Percentiles rank a stretch among this genome's conserved stretches.
phyloP scores from a whole-genome alignment of 2,113 vertebrate genomes.

The Pollimyrus isidori region DNA sequence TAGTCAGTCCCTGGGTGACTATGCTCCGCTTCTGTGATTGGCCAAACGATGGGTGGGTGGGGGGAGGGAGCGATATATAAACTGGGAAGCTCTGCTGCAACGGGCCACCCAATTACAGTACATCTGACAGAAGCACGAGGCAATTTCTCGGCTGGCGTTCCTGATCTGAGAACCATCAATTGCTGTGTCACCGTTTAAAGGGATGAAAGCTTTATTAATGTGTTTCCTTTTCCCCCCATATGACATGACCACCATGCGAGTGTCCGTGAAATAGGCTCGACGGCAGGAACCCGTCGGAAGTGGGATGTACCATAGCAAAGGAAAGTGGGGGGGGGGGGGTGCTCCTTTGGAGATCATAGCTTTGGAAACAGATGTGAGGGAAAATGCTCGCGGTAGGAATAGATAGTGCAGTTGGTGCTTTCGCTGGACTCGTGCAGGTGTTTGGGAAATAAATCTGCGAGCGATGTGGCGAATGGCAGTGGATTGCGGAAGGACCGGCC shows the following conservation, averaged over 20 bases:
- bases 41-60: conserved; percentile 47
- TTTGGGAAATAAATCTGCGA: neutral
- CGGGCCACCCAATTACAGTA: conserved; percentile 59
- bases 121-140: conserved; percentile 60
- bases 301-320: neutral
- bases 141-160: conserved; percentile 47
- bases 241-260: conserved; percentile 24
- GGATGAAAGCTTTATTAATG: conserved; percentile 46
- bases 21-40: conserved; percentile 26
- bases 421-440: neutral
- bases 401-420: neutral
- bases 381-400: neutral
- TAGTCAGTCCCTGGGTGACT: neutral
- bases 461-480: neutral
- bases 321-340: neutral
- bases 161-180: conserved; percentile 29
- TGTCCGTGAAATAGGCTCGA: neutral
- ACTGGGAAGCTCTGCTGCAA: conserved; percentile 41
- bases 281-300: neutral
- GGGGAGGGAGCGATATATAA: conserved; percentile 60
- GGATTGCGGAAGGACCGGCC: neutral
- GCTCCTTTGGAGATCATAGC: neutral
- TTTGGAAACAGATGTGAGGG: neutral
- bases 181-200: conserved; percentile 43
- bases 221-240: conserved; percentile 30